Percentiles rank a stretch among this genome's conserved stretches.
phyloP scores from a whole-genome alignment of 2,888 invertebrate genomes.

The Pyrocoelia pectoralis region DNA sequence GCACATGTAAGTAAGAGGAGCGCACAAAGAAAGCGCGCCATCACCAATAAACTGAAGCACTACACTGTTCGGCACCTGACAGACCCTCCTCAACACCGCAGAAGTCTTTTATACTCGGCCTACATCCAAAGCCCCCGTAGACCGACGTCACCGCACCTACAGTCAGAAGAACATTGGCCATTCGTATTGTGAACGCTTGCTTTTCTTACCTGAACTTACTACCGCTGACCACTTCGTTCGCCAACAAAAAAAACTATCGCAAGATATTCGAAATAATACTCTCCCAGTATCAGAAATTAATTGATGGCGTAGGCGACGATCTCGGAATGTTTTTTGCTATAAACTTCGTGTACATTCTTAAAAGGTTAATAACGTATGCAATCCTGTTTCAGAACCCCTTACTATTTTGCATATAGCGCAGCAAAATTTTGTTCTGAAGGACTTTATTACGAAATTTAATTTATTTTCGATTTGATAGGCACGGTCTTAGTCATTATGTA shows the following conservation, averaged over 20 bases:
- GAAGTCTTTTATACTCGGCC: constrained; percentile 60
- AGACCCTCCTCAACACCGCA: constrained; percentile 56
- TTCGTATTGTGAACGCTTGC: constrained; percentile 45
- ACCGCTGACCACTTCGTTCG: constrained; percentile 23
- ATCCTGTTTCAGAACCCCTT: background rate
- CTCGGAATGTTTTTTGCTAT: constrained; percentile 3
- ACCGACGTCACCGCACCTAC: constrained; percentile 54
- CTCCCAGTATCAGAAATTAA: background rate
- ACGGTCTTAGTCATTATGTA: too few relatives aligned
- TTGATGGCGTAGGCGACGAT: constrained; percentile 3
- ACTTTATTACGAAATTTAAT: background rate
- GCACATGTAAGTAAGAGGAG: constrained; percentile 52
- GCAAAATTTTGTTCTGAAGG: background rate
- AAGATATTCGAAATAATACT: background rate
- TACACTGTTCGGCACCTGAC: constrained; percentile 57
- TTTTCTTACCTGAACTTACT: constrained; percentile 43
- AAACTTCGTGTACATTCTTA: constrained; percentile 9
- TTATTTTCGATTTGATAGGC: background rate
- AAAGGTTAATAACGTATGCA: constrained; percentile 25
- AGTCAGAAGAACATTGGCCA: constrained; percentile 54
- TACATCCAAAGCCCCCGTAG: constrained; percentile 58
- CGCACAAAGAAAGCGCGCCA: constrained; percentile 57
- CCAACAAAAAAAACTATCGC: background rate
- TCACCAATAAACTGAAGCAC: constrained; percentile 54
- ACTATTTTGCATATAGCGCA: background rate